Evolutionary conservation across 2,113 vertebrate species (phyloP).

Genomic region (Hiodon tergisus): DNA sequence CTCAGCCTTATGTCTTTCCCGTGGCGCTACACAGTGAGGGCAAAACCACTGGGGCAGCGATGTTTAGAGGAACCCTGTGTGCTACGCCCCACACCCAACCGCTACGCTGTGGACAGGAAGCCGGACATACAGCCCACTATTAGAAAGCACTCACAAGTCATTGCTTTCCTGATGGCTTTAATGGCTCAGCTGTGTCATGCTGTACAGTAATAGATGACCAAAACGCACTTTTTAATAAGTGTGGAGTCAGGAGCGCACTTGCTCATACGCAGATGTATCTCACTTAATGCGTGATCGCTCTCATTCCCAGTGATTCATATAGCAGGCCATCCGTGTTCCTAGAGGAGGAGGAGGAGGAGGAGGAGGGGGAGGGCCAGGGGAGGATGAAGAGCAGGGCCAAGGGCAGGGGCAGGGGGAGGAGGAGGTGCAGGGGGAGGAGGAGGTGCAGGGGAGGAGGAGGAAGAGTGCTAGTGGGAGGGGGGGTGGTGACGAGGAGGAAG

Average conservation of each 20-base stretch:
- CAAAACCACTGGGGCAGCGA: background rate
- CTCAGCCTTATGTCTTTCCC: too few relatives aligned
- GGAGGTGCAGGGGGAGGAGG: background rate
- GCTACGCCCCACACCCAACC: background rate
- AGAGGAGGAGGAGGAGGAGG: background rate
- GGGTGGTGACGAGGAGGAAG: too few relatives aligned
- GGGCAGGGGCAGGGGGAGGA: constrained; percentile 3
- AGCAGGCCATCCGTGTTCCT: background rate
- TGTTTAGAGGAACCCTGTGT: too few relatives aligned
- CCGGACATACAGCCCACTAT: background rate
- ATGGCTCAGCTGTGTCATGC: background rate
- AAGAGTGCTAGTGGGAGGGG: background rate
- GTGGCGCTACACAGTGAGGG: too few relatives aligned
- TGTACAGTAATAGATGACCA: background rate
- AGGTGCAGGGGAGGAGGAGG: background rate
- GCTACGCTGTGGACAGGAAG: background rate
- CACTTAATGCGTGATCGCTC: background rate
- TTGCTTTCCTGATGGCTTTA: background rate
- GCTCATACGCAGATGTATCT: background rate
- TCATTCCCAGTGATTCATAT: background rate
- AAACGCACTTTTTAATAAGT: background rate
- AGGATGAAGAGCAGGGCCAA: background rate
- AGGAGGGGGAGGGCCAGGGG: background rate
- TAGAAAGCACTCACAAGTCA: background rate
- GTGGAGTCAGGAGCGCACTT: background rate